Conservation (phyloP, 2,113 vertebrate species). For the Archilochus colubris region DNA sequence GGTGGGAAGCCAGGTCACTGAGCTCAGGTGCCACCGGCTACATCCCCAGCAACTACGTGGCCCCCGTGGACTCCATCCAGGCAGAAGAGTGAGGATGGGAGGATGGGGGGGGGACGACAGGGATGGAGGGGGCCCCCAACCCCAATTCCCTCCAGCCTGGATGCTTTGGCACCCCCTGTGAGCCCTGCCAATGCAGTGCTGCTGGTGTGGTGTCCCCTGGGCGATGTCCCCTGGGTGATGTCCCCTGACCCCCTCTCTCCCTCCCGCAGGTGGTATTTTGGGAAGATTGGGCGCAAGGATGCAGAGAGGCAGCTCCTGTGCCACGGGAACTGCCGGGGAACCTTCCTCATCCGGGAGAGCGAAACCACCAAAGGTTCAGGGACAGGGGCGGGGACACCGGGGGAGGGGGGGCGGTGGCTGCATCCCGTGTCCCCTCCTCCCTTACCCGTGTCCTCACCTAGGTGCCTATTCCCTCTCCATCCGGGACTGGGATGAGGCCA, state of each 20-base stretch:
- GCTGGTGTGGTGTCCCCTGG: background rate
- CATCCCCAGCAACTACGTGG: conserved; percentile 97
- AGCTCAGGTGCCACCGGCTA: conserved; percentile 88
- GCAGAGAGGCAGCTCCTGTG: conserved; percentile 89
- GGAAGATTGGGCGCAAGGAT: conserved; percentile 93
- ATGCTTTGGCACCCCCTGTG: background rate
- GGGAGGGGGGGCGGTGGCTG: background rate
- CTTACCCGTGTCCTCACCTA: background rate
- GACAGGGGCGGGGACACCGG: background rate
- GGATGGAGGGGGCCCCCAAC: background rate
- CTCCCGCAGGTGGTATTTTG: conserved; percentile 91
- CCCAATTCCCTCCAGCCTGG: background rate
- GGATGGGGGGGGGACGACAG: no score
- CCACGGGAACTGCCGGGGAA: conserved; percentile 83
- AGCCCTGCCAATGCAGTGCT: fast-evolving
- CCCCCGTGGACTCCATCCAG: conserved; percentile 95
- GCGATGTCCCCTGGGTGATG: background rate
- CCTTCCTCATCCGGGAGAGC: conserved; percentile 93
- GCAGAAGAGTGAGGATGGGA: conserved; percentile 89
- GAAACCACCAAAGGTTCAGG: conserved; percentile 91
- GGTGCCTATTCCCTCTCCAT: conserved; percentile 96
- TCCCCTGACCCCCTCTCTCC: background rate
- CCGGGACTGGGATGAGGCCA: conserved; percentile 91
- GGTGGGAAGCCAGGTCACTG: conserved; percentile 96
- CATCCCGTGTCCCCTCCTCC: fast-evolving